These are phyloP conservation scores for Phenacoccus solenopsis DNA, from an alignment of 1,140 invertebrate genomes.

Conservation along the genomic window DNA sequence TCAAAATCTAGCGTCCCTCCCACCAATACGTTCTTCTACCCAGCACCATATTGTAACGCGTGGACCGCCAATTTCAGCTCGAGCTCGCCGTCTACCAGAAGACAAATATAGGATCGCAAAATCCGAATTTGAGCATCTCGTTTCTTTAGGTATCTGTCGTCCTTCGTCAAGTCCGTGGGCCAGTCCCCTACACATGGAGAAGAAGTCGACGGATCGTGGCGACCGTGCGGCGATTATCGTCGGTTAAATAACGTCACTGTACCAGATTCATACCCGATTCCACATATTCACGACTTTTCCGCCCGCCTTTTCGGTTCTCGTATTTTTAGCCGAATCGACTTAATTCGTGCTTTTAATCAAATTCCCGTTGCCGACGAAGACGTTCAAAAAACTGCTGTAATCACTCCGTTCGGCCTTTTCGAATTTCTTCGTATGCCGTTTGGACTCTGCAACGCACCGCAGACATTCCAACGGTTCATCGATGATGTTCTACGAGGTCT, in stretches of 20 bases:
- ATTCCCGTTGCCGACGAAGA: conserved; percentile 30
- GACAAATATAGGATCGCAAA: conserved; percentile 25
- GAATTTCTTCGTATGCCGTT: too few species aligned
- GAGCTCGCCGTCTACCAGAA: conserved; percentile 30
- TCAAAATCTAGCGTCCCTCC: too few species aligned
- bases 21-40: too few species aligned
- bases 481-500: conserved; percentile 30
- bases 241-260: conserved; percentile 32
- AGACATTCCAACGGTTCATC: conserved; percentile 37
- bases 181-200: conserved; percentile 35
- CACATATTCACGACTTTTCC: conserved; percentile 30
- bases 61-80: not conserved
- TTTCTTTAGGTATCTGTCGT: conserved; percentile 27
- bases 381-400: conserved; percentile 31
- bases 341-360: conserved; percentile 37
- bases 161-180: conserved; percentile 33
- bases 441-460: conserved; percentile 35
- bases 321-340: conserved; percentile 37
- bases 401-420: conserved; percentile 31
- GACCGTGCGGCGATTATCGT: conserved; percentile 32
- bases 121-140: conserved; percentile 28
- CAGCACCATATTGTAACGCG: too few species aligned
- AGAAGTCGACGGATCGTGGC: conserved; percentile 30
- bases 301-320: conserved; percentile 27
- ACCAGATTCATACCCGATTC: conserved; percentile 32